phyloP scores from a whole-genome alignment of 2,797 vertebrate species.

The Pseudopleuronectes americanus region DNA sequence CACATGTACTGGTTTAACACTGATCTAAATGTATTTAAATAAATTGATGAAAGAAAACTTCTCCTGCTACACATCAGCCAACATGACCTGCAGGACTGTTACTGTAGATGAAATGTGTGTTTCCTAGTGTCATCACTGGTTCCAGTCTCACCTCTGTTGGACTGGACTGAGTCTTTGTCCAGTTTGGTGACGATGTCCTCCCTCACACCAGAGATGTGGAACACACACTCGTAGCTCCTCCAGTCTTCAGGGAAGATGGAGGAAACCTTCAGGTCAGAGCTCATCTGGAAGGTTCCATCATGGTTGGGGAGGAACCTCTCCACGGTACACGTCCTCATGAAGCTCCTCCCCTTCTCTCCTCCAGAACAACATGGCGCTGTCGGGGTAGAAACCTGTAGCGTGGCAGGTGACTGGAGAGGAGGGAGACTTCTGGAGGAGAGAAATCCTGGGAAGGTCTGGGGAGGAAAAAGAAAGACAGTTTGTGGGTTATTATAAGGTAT shows the following conservation, averaged over 20 bases:
- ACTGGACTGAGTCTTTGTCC: constrained; percentile 16
- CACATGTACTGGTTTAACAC: background rate
- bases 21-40: background rate
- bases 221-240: constrained; percentile 60
- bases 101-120: no score
- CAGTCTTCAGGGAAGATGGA: constrained; percentile 36
- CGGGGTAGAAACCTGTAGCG: constrained; percentile 34
- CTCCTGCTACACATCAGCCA: background rate
- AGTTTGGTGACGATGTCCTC: constrained; percentile 14
- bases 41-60: background rate
- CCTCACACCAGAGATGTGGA: constrained; percentile 52
- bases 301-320: constrained; percentile 62
- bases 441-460: constrained; percentile 5
- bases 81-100: no score
- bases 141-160: constrained; percentile 9
- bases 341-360: constrained; percentile 44
- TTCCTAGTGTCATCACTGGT: background rate
- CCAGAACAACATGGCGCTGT: constrained; percentile 27
- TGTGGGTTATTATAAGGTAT: no score
- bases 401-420: constrained; percentile 19
- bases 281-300: constrained; percentile 72
- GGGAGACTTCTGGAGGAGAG: constrained; percentile 29
- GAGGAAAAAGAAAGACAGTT: no score
- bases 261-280: constrained; percentile 38
- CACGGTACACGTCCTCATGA: constrained; percentile 45